Conservation (phyloP, 2,113 vertebrate genomes). For the Oenanthe oenanthe region DNA sequence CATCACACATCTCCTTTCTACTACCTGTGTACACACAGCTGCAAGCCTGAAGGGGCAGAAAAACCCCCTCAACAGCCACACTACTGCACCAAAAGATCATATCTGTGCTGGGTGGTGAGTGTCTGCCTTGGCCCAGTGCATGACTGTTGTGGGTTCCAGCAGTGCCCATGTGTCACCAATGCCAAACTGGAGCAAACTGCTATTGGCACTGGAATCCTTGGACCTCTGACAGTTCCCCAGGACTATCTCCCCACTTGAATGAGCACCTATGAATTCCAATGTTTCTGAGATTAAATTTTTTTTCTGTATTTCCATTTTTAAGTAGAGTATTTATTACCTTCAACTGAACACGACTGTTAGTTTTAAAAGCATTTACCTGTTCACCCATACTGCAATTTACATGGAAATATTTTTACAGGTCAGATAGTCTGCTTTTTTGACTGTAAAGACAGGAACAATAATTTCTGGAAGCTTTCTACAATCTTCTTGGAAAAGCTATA, state of each 20-base stretch:
- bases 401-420: conserved; percentile 39
- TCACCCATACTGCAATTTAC: conserved; percentile 28
- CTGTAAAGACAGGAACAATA: not conserved
- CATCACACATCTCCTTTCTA: not conserved
- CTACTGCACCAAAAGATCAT: not conserved
- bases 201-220: not conserved
- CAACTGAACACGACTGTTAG: not conserved
- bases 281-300: not conserved
- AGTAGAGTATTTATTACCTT: not conserved
- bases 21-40: not conserved
- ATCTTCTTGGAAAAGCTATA: not conserved
- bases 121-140: not conserved
- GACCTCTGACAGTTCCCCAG: not conserved
- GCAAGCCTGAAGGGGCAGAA: not conserved
- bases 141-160: not conserved
- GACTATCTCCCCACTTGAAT: not conserved
- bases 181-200: not conserved
- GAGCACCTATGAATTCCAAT: not conserved
- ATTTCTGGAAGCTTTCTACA: not conserved
- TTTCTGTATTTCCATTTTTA: not conserved
- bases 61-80: not conserved
- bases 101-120: rapidly evolving
- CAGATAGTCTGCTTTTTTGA: not conserved
- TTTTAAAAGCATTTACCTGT: conserved; percentile 21
- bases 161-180: not conserved